Evolutionary conservation across 2,888 invertebrate species (phyloP).

Genomic region (Candidula unifasciata): DNA sequence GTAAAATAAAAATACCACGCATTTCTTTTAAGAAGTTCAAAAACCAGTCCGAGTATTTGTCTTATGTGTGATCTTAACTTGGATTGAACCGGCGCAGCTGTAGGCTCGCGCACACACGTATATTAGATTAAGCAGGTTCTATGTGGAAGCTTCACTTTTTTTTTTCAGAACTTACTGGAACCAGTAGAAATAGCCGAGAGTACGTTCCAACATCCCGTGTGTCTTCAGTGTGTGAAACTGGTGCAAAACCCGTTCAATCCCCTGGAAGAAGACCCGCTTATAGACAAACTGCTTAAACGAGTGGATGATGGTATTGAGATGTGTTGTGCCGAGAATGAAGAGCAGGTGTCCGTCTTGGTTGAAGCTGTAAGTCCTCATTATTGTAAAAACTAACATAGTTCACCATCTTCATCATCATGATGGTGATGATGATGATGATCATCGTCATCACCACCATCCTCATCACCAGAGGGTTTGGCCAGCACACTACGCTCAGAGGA

Average conservation of each 20-base stretch:
- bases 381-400: too few species aligned
- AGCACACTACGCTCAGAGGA: too few species aligned
- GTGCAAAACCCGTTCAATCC: not conserved
- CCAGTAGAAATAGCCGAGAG: not conserved
- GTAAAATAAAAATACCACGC: not conserved
- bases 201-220: not conserved
- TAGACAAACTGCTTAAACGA: not conserved
- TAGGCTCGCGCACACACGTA: too few species aligned
- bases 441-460: too few species aligned
- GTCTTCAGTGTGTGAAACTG: constrained; percentile 5
- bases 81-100: too few species aligned
- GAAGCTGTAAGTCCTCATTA: constrained; percentile 1
- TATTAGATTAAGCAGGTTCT: too few species aligned
- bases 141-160: not conserved
- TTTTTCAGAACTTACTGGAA: not conserved
- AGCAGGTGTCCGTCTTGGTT: not conserved
- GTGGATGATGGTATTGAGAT: constrained; percentile 5
- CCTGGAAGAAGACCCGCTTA: not conserved
- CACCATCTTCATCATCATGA: too few species aligned
- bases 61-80: too few species aligned
- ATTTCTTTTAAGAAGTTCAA: too few species aligned
- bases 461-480: too few species aligned
- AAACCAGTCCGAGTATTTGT: too few species aligned
- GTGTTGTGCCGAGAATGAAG: constrained; percentile 5
- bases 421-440: too few species aligned